Evolutionary conservation across 37 sponge, comb jelly and placozoan species (phyloP), one percentile per base, ranked within the genome.

Genomic region (Mnemiopsis leidyi): DNA sequence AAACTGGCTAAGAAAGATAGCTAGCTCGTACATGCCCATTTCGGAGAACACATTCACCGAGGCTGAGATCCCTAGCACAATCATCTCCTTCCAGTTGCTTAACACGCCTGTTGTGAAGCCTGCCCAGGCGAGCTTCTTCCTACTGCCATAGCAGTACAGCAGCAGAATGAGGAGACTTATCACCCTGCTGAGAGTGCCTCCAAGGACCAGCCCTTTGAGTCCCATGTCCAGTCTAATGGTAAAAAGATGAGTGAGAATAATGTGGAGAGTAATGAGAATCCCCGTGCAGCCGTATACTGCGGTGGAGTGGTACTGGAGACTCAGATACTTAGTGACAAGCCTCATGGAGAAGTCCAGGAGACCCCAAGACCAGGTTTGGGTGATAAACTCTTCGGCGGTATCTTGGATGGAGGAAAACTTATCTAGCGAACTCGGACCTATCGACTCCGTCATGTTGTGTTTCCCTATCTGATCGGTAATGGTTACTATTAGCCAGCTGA

Each of bases 301-400:
- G 39, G 61, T 40, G 39, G 90, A 85, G 90, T 85, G 90, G 90
- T 85, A 85, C 29, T 85, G 90, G 39, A 85, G 90, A 37, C 38
- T 36, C 30, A 85, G 90, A 26, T 85, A 85, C 61, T 85, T 85
- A n/a, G 90, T 32, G 9, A 85, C 36, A 1, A 85, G 90, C 2
- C 90, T 38, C 90, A 85, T 85, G n/a, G 90, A 28, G 61, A 85
- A 85, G 61, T 85, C 90, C 26, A 85, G 61, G 0, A 85, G 0
- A 5, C 61, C 90, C 90, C 90, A 85, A 3, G 26, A 28, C 90
- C 90, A 85, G 26, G 90, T 85, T 3, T 61, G 1, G 3, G 13
- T 25, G 61, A 85, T 85, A 28, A 40, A 85, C 90, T 20, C 48
- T 26, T 85, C 29, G 25, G 90, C 90, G 0, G 90, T 85, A 3